Conservation (phyloP, 2,888 invertebrate species). For the Aphodius granarius region DNA sequence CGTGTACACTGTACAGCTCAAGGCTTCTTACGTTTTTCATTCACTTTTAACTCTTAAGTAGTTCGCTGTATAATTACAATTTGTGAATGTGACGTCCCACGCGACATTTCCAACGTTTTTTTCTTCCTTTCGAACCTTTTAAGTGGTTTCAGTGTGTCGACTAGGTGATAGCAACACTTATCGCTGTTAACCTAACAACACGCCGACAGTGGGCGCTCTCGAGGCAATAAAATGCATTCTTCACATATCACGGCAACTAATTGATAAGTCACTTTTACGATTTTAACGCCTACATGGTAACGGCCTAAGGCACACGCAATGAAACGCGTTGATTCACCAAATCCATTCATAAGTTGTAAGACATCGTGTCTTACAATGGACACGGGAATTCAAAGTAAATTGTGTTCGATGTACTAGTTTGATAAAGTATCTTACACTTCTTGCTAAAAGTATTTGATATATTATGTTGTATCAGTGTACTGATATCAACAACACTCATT, state of each 20-base stretch:
- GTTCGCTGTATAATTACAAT: slow-evolving; percentile 9
- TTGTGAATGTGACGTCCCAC: slow-evolving; percentile 13
- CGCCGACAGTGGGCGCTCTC: slow-evolving; percentile 19
- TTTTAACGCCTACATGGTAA: slow-evolving; percentile 3
- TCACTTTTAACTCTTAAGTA: slow-evolving; percentile 4
- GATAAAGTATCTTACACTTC: no score
- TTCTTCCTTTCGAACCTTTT: no score
- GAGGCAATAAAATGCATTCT: slow-evolving; percentile 19
- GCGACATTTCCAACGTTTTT: neutral
- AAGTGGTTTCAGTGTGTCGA: neutral
- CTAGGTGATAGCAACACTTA: slow-evolving; percentile 11
- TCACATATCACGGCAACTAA: slow-evolving; percentile 19
- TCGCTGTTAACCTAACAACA: slow-evolving; percentile 12
- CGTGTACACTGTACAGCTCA: no score
- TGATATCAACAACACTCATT: no score
- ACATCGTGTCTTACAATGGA: no score
- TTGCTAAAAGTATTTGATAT: no score
- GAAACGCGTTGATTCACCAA: slow-evolving; percentile 12
- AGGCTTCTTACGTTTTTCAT: neutral
- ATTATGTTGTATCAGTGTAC: no score
- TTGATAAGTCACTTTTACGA: slow-evolving; percentile 22
- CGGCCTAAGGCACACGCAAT: slow-evolving; percentile 3
- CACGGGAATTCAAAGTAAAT: no score
- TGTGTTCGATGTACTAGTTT: no score
- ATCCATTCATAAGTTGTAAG: slow-evolving; percentile 16